Conservation (phyloP, 2,888 invertebrate species). For the Gerosis bhagava region DNA sequence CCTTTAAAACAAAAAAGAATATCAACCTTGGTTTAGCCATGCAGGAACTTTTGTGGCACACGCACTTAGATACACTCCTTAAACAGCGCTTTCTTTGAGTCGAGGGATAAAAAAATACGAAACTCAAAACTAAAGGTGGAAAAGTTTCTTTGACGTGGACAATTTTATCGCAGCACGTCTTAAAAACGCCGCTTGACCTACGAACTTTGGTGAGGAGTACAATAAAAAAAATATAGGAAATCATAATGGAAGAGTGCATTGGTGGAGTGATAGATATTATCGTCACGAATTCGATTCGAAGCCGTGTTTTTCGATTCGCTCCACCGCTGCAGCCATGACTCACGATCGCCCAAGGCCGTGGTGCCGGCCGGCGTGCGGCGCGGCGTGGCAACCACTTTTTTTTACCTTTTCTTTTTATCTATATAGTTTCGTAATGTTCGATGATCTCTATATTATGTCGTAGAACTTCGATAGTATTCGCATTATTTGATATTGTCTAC, state of each 20-base stretch:
- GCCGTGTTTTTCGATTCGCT: slow-evolving; percentile 48
- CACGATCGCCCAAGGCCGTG: slow-evolving; percentile 63
- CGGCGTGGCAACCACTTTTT: slow-evolving; percentile 56
- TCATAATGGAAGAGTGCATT: slow-evolving; percentile 36
- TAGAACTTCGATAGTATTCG: too few species aligned
- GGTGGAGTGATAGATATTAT: slow-evolving; percentile 37
- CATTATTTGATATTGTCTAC: too few species aligned
- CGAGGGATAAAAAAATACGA: too few species aligned
- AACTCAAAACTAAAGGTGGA: too few species aligned
- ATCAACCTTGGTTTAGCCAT: too few species aligned
- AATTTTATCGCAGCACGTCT: too few species aligned
- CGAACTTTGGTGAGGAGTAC: slow-evolving; percentile 26
- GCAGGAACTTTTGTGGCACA: too few species aligned
- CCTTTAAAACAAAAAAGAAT: too few species aligned
- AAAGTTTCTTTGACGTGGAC: too few species aligned
- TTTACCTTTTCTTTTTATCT: slow-evolving; percentile 54
- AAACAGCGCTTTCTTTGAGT: too few species aligned
- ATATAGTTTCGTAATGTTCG: slow-evolving; percentile 50
- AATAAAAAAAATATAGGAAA: slow-evolving; percentile 42
- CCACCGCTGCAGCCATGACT: slow-evolving; percentile 49
- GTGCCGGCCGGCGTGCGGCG: slow-evolving; percentile 72
- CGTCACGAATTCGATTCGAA: slow-evolving; percentile 44
- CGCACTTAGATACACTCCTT: too few species aligned
- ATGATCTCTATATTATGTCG: too few species aligned
- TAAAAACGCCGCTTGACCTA: slow-evolving; percentile 35